Base-by-base conservation (phyloP, 2,888 invertebrate genomes). In the Melipona beecheii region DNA sequence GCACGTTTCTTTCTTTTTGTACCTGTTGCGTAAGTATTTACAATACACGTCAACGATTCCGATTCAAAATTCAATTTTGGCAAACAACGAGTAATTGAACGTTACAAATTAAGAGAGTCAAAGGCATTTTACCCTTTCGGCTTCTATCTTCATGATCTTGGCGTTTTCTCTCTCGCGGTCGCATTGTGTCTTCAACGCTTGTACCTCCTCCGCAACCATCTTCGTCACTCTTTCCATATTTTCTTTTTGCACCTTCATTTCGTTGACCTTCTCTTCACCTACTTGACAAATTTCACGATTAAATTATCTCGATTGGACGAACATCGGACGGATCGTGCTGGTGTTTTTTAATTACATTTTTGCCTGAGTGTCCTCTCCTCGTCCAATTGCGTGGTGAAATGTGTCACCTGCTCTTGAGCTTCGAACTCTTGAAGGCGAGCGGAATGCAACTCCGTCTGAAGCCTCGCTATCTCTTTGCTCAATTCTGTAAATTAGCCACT, bases 351-450 rank as follows among this genome's bases (percentile, higher is more conserved):
- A 76, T 81, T 89, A 93, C 93, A 92, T 82, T 91, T 91, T 80
- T 91, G 91, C 75, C 94, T 86, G 5, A 91, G 86, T 49, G 81
- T 74, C 70, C 96, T 91, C 92, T 97, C 96, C 60, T 95, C 95
- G 91, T 96, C 96, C 76, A 96, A 94, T 19, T 95, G 92, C 4
- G 94, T 90, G 13, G 93, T 93, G 21, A 93, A 85, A 11, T 93
- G 87, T 24, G 92, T 91, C 24, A 93, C 92, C 83, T 96, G 95
- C 91, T 97, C 97, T 58, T 96, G 96, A 0, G 97, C 96, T 88
- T 97, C 97, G 86, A 97, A 97, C 95, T 97, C 97, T 73, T 96
- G 96, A 62, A 97, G 95, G 68, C 95, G 95, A 0, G 96, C 96
- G 0, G 96, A 94, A 91, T 95, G 96, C 58, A 96, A 94, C 90